Evolutionary conservation across 2,113 vertebrate genomes (phyloP).

Genomic region (Eretmochelys imbricata): DNA sequence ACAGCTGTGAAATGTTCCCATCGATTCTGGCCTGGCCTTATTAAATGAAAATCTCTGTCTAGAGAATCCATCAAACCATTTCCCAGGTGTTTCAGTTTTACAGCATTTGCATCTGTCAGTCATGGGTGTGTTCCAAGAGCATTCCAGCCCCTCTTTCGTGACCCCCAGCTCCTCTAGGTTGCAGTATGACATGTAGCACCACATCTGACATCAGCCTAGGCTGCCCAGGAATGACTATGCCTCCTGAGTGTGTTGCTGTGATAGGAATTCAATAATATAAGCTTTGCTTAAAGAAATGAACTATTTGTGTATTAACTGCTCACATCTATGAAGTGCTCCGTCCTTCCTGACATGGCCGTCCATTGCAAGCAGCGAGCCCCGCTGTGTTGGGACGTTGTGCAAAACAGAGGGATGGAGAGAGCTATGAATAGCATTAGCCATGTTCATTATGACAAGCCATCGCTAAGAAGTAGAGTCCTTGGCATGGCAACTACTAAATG

Average conservation of each 20-base stretch:
- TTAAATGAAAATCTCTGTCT: not conserved
- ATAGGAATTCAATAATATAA: not conserved
- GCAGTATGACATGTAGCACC: not conserved
- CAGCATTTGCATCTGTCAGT: not conserved
- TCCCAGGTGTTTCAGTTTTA: not conserved
- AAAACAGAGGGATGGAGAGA: not conserved
- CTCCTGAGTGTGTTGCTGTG: not conserved
- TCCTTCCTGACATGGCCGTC: not conserved
- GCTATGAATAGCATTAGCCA: not conserved
- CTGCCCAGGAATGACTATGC: not conserved
- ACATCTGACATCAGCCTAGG: slow-evolving; percentile 25
- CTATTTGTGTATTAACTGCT: slow-evolving; percentile 34
- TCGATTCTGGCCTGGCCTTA: not conserved
- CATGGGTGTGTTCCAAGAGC: not conserved
- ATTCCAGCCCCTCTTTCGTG: not conserved
- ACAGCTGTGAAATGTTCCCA: not conserved
- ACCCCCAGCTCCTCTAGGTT: not conserved
- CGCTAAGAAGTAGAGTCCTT: not conserved
- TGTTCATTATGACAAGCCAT: not conserved
- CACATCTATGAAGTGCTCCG: not conserved
- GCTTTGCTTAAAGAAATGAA: slow-evolving; percentile 28
- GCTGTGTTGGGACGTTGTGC: not conserved
- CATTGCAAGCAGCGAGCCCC: not conserved
- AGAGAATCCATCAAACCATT: not conserved
- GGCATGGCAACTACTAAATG: fast-evolving